Percentiles rank a stretch among this genome's conserved stretches.
Conservation (phyloP, 2,888 invertebrate species). For the Callosobruchus maculatus region DNA sequence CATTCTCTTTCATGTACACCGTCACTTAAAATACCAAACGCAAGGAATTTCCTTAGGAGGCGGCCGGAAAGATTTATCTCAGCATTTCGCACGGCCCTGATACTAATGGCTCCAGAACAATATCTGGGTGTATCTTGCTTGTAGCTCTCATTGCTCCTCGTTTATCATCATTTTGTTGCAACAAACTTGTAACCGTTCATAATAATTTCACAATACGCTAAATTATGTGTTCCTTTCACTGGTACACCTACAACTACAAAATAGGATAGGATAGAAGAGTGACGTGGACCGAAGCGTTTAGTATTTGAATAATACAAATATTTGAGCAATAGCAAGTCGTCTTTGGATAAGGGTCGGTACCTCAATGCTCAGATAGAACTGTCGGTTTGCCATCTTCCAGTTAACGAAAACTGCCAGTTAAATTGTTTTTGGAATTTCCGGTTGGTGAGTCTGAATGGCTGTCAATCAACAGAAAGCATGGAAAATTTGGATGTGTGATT, state of each 20-base stretch:
- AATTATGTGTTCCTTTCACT: background rate
- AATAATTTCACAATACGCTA: background rate
- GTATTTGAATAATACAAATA: too few species aligned
- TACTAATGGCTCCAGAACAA: background rate
- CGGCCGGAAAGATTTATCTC: background rate
- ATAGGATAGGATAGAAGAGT: too few species aligned
- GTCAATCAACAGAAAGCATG: too few species aligned
- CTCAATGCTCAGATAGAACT: too few species aligned
- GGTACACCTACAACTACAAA: background rate
- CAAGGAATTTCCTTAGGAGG: background rate
- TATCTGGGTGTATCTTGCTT: background rate
- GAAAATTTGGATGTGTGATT: too few species aligned
- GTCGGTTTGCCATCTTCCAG: too few species aligned
- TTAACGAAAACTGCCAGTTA: too few species aligned
- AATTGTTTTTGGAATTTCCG: too few species aligned
- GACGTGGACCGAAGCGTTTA: too few species aligned
- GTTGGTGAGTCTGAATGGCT: too few species aligned
- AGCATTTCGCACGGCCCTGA: background rate
- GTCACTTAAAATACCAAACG: background rate
- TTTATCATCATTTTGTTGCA: background rate
- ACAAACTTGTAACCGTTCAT: background rate
- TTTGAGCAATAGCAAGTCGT: too few species aligned
- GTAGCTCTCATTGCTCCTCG: background rate
- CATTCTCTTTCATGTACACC: background rate
- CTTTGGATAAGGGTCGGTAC: too few species aligned